These are phyloP conservation scores for Mormyrops attenuatus DNA, from an alignment of 2,797 vertebrate genomes.

Conservation along the genomic window DNA sequence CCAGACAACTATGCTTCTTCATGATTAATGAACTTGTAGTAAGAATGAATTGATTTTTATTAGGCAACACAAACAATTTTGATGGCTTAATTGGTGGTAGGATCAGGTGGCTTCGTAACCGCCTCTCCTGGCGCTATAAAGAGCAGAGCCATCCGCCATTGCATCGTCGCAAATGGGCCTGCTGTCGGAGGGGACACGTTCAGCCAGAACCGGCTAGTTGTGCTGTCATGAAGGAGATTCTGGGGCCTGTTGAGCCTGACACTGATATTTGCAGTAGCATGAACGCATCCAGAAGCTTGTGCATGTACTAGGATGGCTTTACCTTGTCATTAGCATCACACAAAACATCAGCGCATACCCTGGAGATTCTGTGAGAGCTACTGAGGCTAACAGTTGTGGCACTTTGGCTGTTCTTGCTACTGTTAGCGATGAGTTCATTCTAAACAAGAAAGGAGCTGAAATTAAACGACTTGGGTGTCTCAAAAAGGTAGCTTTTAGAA, in stretches of 20 bases:
- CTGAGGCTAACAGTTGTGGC: background rate
- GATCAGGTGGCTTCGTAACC: slow-evolving; percentile 23
- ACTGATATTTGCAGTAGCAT: background rate
- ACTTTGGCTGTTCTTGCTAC: background rate
- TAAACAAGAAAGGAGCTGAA: background rate
- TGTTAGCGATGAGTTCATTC: background rate
- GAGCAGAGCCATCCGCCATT: background rate
- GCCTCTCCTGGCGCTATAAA: slow-evolving; percentile 37
- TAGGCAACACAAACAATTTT: background rate
- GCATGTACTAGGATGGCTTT: background rate
- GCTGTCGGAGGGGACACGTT: background rate
- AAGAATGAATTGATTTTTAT: background rate
- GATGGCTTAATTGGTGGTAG: background rate
- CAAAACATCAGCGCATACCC: background rate
- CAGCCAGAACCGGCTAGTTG: background rate
- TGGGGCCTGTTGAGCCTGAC: background rate
- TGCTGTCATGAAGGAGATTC: background rate
- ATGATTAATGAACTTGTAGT: slow-evolving; percentile 12
- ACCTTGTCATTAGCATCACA: background rate
- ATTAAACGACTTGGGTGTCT: background rate
- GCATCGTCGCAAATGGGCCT: background rate
- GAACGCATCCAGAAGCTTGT: background rate
- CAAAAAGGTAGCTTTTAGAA: background rate
- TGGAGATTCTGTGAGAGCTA: background rate
- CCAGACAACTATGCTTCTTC: background rate